Evolutionary conservation across 1,140 invertebrate species (phyloP).

Genomic region (Hirudo medicinalis): DNA sequence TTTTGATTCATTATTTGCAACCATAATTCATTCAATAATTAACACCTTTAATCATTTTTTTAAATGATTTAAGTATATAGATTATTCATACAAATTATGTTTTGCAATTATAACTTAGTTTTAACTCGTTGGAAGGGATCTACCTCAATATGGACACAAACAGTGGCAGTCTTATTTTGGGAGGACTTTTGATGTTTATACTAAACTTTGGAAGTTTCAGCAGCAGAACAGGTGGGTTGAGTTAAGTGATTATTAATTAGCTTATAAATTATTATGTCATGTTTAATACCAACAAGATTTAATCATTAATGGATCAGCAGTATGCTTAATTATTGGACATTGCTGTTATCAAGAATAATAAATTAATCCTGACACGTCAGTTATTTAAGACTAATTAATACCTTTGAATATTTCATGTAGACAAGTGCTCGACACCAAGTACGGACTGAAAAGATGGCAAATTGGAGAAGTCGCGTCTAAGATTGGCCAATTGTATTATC

Average conservation of each 20-base stretch:
- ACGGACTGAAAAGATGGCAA: constrained; percentile 91
- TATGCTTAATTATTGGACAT: not conserved
- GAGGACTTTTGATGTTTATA: constrained; percentile 92
- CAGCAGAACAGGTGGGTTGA: constrained; percentile 69
- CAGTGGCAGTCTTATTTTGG: constrained; percentile 97
- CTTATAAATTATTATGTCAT: too few species aligned
- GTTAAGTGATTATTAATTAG: too few species aligned
- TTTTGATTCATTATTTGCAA: too few species aligned
- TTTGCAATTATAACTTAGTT: constrained; percentile 13
- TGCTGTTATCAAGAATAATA: not conserved
- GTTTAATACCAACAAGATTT: too few species aligned
- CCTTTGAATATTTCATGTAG: constrained; percentile 40
- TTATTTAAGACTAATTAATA: not conserved
- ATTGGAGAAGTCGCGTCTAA: constrained; percentile 97
- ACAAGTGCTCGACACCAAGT: constrained; percentile 75
- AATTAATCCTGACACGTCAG: not conserved
- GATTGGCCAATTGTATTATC: constrained; percentile 95
- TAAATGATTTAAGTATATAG: not conserved
- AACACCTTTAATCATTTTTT: too few species aligned
- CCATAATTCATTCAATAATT: too few species aligned
- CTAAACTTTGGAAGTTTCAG: constrained; percentile 96
- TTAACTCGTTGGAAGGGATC: constrained; percentile 54
- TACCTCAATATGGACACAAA: constrained; percentile 91
- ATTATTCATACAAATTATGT: not conserved
- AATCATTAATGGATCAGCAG: too few species aligned